phyloP scores from a whole-genome alignment of 2,113 vertebrate genomes.

The Myiagra hebetior region DNA sequence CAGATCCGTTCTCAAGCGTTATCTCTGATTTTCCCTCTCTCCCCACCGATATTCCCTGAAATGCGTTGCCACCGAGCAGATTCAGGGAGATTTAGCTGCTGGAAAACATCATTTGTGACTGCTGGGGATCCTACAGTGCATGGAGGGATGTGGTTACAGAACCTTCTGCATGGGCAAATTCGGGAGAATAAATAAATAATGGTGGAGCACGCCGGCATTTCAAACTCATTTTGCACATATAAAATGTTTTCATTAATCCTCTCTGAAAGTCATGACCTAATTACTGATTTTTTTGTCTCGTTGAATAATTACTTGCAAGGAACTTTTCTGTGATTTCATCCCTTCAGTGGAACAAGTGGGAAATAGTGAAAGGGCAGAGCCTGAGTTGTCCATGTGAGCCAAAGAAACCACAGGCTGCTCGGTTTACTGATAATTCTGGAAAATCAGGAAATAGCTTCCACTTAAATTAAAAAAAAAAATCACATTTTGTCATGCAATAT shows the following conservation, averaged over 20 bases:
- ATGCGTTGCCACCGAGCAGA: background rate
- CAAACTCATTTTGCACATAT: background rate
- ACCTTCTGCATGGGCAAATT: background rate
- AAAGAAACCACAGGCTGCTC: background rate
- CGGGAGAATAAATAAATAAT: background rate
- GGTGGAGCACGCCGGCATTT: background rate
- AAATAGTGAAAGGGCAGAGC: background rate
- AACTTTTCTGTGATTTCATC: background rate
- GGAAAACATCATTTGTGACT: background rate
- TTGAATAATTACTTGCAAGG: background rate
- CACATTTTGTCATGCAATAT: background rate
- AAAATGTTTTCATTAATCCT: background rate
- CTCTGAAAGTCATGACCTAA: slow-evolving; percentile 9
- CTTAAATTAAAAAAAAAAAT: background rate
- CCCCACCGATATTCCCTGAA: background rate
- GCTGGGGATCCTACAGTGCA: background rate
- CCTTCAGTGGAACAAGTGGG: background rate
- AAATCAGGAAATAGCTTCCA: background rate
- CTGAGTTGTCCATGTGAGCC: accelerated
- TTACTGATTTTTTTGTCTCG: background rate
- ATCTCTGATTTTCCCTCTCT: background rate
- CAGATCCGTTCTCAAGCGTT: background rate
- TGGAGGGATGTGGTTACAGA: background rate
- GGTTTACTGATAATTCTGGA: background rate
- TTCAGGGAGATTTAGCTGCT: background rate